Base-by-base conservation (phyloP, 2,888 invertebrate species). In the Ecdyonurus torrentis region DNA sequence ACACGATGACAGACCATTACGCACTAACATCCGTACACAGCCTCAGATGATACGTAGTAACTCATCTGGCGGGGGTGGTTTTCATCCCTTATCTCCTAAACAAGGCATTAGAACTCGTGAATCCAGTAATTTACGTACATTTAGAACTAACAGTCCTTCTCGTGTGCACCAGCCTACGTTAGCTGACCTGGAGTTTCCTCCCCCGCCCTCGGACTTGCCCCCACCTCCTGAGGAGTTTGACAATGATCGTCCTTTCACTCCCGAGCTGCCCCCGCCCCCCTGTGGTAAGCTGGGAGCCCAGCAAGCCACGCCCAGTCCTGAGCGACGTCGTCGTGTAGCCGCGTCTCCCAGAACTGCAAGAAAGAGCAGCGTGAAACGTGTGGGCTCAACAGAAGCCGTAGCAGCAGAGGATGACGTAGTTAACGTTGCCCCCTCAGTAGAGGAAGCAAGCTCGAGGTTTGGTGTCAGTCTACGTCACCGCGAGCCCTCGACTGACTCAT, bases 1-100 rank as follows among this genome's bases (percentile, higher is more conserved):
- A 60, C 59, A 58, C 63, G 64, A n/a, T 25, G 63, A 61, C 1
- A 58, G 37, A 20, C 61, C 53, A 25, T 23, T 23, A 23, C 62
- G 62, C 63, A 83, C 83, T 15, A 83, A 81, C 63, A 74, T 81
- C 53, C 79, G 85, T 64, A 82, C 82, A 1, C 83, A 84, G 70
- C 75, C 75, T 5, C 90, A 91, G 75, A 92, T 92, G 91, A 91
- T 89, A 65, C 82, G 91, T 52, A 91, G 90, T 70, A 92, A 91
- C 75, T 91, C 91, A 0, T 91, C 91, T 0, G 87, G 90, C 59
- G 91, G 91, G 7, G 69, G 69, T 18, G 69, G 68, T 37, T 63
- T 59, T 50, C 55, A 58, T 25, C 88, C 88, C 10, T 85, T 63
- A 61, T 20, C 61, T 61, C 10, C 59, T 23, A 55, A 65, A 66